These are phyloP conservation scores for Amphipyra berbera DNA, from an alignment of 2,888 invertebrate genomes.

Conservation along the genomic window DNA sequence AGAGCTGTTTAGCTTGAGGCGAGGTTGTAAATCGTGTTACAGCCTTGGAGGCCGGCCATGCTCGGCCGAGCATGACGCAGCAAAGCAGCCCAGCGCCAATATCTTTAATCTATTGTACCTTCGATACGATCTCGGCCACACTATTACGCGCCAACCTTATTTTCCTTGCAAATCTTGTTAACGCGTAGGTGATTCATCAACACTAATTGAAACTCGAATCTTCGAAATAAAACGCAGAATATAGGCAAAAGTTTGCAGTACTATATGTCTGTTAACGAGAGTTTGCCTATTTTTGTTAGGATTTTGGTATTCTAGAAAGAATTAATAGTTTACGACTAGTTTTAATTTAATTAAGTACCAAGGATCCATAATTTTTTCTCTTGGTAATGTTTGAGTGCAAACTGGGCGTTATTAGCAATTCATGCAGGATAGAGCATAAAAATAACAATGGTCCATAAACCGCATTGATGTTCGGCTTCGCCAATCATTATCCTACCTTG, in stretches of 20 bases:
- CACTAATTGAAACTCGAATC: constrained; percentile 35
- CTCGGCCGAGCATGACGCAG: constrained; percentile 83
- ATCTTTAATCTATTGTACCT: constrained; percentile 78
- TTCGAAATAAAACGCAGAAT: constrained; percentile 7
- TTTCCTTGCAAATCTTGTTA: constrained; percentile 49
- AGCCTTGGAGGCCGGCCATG: constrained; percentile 85
- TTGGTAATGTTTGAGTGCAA: too few species aligned
- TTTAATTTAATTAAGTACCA: not conserved
- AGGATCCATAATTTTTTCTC: too few species aligned
- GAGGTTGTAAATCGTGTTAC: constrained; percentile 78
- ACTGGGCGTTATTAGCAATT: constrained; percentile 10
- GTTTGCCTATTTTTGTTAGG: not conserved
- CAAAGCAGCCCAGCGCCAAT: constrained; percentile 75
- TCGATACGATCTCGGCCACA: constrained; percentile 54
- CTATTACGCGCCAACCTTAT: constrained; percentile 50
- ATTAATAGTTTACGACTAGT: not conserved
- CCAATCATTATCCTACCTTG: constrained; percentile 23
- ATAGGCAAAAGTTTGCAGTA: constrained; percentile 16
- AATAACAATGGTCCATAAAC: constrained; percentile 19
- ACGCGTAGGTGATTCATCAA: constrained; percentile 41
- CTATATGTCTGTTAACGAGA: constrained; percentile 14
- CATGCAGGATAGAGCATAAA: constrained; percentile 13
- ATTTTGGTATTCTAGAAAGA: constrained; percentile 15
- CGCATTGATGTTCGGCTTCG: constrained; percentile 18
- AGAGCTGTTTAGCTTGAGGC: constrained; percentile 73